A percentile compares a stretch with the other conserved stretches of the same genome.
Evolutionary conservation across 2,113 vertebrate species (phyloP).

Genomic region (Mus spicilegus): DNA sequence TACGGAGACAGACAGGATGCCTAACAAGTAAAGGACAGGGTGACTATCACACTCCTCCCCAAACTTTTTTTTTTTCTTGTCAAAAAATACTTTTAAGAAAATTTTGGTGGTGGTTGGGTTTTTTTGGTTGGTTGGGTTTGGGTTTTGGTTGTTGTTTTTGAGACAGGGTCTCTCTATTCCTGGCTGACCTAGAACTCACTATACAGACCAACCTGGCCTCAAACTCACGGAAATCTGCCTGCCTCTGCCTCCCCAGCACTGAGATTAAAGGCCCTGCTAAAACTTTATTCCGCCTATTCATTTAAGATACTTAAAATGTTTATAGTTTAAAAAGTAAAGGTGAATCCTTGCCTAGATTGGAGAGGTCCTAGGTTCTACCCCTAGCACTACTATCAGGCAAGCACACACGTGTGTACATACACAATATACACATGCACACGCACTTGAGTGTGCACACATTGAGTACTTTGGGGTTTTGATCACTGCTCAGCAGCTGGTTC

Average conservation of each 20-base stretch:
- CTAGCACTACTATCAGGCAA: neutral
- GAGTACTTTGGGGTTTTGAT: neutral
- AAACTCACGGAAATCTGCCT: neutral
- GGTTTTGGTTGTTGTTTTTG: neutral
- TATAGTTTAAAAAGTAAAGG: neutral
- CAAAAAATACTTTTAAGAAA: neutral
- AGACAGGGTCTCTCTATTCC: neutral
- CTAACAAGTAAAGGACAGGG: neutral
- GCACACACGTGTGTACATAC: neutral
- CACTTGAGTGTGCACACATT: neutral
- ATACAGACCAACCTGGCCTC: neutral
- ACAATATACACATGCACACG: too few relatives aligned
- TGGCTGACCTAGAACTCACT: neutral
- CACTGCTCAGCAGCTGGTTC: neutral
- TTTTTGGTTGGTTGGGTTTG: neutral
- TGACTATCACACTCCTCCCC: neutral
- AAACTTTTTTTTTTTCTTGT: neutral
- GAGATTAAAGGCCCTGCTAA: neutral
- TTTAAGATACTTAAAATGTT: neutral
- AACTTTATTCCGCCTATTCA: neutral
- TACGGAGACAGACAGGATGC: neutral
- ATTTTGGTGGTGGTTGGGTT: too few relatives aligned
- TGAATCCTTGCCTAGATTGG: neutral
- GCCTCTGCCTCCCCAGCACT: neutral
- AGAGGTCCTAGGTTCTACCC: neutral